These are phyloP conservation scores for Cheumatopsyche charites DNA, from an alignment of 1,140 invertebrate genomes.

Conservation along the genomic window DNA sequence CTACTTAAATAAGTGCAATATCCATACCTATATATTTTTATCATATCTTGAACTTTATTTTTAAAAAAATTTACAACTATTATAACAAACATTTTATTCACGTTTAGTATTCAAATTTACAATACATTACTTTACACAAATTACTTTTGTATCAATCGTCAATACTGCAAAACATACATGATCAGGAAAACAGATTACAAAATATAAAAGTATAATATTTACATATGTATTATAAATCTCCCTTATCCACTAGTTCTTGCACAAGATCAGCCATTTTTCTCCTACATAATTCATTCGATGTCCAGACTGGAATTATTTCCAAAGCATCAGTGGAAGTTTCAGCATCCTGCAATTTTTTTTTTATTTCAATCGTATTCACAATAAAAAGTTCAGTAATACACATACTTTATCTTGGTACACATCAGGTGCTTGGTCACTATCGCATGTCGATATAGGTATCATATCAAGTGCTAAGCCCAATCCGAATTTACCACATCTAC, in stretches of 20 bases:
- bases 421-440: constrained; percentile 72
- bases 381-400: background rate
- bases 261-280: constrained; percentile 67
- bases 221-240: constrained; percentile 52
- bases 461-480: constrained; percentile 73
- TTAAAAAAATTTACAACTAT: no score
- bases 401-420: constrained; percentile 65
- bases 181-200: no score
- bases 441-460: constrained; percentile 73
- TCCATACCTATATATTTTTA: no score
- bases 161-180: no score
- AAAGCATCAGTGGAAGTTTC: constrained; percentile 48
- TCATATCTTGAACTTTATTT: no score
- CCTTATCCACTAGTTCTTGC: constrained; percentile 64
- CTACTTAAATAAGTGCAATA: no score
- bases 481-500: constrained; percentile 68
- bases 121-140: no score
- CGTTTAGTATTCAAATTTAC: no score
- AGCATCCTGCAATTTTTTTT: constrained; percentile 52
- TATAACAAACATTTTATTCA: no score
- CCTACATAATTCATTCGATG: constrained; percentile 62
- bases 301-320: constrained; percentile 55
- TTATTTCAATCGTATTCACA: no score
- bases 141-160: no score
- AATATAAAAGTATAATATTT: background rate